Evolutionary conservation across 1,140 invertebrate species (phyloP).

Genomic region (Magallana gigas): DNA sequence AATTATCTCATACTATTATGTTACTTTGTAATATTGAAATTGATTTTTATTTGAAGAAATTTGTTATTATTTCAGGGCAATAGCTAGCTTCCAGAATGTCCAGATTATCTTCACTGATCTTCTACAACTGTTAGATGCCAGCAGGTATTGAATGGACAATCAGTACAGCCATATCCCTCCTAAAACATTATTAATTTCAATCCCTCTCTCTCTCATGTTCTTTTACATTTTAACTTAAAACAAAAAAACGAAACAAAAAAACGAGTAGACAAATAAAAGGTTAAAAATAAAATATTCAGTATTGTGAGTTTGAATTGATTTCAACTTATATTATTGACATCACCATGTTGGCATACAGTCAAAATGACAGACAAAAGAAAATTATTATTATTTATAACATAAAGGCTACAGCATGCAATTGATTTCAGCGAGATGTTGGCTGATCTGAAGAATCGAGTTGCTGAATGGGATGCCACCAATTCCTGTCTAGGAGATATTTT

Average conservation of each 20-base stretch:
- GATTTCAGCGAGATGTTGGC: conserved; percentile 66
- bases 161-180: too few relatives aligned
- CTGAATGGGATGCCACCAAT: conserved; percentile 70
- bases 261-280: too few relatives aligned
- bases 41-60: too few relatives aligned
- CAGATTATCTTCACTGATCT: conserved; percentile 74
- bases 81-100: conserved; percentile 70
- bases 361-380: too few relatives aligned
- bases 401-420: too few relatives aligned
- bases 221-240: too few relatives aligned
- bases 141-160: conserved; percentile 61
- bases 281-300: too few relatives aligned
- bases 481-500: conserved; percentile 77
- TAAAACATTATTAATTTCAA: neutral
- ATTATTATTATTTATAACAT: too few relatives aligned
- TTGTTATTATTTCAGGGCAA: conserved; percentile 62
- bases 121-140: conserved; percentile 68
- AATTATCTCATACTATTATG: too few relatives aligned
- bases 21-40: too few relatives aligned
- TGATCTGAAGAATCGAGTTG: conserved; percentile 71
- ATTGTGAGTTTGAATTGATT: neutral
- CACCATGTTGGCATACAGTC: too few relatives aligned
- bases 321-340: conserved; percentile 37
- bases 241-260: too few relatives aligned
- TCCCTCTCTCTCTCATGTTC: neutral